Conservation (phyloP, 2,113 vertebrate genomes). For the Ahaetulla prasina region DNA sequence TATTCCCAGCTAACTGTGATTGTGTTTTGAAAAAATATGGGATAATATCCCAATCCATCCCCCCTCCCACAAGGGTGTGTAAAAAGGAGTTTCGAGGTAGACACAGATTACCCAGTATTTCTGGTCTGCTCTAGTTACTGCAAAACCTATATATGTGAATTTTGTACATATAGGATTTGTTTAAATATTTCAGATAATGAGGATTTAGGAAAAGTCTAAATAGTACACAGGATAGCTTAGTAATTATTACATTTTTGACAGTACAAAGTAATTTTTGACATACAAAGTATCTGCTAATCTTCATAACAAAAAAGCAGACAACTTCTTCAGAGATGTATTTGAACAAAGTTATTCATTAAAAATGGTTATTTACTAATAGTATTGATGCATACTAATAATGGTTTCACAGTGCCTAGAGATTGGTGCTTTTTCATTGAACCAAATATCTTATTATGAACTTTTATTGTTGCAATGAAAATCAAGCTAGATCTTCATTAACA, state of each 20-base stretch:
- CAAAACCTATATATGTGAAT: not conserved
- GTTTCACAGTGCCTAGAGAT: conserved; percentile 4
- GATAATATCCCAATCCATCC: not conserved
- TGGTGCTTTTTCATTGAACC: conserved; percentile 36
- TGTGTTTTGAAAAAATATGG: not conserved
- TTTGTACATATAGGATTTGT: conserved; percentile 28
- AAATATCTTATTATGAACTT: conserved; percentile 50
- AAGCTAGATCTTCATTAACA: conserved; percentile 52
- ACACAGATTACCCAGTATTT: not conserved
- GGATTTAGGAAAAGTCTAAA: conserved; percentile 47
- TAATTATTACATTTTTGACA: conserved; percentile 25
- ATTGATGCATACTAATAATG: conserved; percentile 36
- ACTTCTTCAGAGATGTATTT: conserved; percentile 33
- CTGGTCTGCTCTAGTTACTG: not conserved
- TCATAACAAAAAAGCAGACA: conserved; percentile 39
- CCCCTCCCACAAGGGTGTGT: not conserved
- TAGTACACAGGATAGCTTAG: conserved; percentile 30
- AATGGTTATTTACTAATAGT: conserved; percentile 44
- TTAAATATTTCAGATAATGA: conserved; percentile 38
- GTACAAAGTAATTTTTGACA: too few relatives aligned
- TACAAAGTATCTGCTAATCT: conserved; percentile 36
- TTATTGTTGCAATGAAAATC: conserved; percentile 48
- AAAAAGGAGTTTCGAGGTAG: not conserved
- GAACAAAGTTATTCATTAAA: conserved; percentile 1
- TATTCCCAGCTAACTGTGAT: not conserved